Base-by-base conservation (phyloP, 1,140 invertebrate genomes). In the Triops longicaudatus region DNA sequence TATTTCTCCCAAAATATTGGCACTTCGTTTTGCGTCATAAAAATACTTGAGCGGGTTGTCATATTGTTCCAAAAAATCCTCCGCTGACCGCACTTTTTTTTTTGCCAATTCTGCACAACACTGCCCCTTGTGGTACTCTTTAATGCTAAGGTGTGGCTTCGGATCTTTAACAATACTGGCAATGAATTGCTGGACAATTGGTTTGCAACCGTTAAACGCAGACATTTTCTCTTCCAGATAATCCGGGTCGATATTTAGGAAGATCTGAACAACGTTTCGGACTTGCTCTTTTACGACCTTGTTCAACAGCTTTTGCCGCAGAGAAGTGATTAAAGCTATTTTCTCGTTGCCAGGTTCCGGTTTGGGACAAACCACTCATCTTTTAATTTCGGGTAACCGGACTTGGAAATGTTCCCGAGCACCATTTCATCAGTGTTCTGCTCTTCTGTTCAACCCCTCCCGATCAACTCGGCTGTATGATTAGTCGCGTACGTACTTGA, bases 51-150 rank as follows among this genome's bases (percentile, higher is more conserved):
- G 80, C 12, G 89, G 89, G 78, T 88, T 83, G 26, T 88, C 86
- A 82, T 89, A 87, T 26, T 86, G 82, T 44, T 86, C 81, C 2
- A 90, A 77, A 81, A 89, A 89, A 22, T 87, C 83, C 44, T 85
- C 80, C 5, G 88, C 80, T 41, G 85, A 78, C 75, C 89, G 87
- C 2, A 85, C 81, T 0, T 84, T 81, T 0, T 84, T 81, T 17
- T 83, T 82, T 28, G 84, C 78, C 28, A 84, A 82, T 44, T 84
- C 81, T 0, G 82, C 80, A 5, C 84, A 81, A 79, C 83, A 81
- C 12, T 81, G 79, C 63, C 82, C 83, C 72, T 81, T 81, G 3
- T 83, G 76, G 79, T 86, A 86, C 12, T 89, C 85, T 73, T 86
- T 83, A 76, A 63, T 63, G 6, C 17, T 63, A 0, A 14, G 50